Percentiles rank a stretch among this genome's conserved stretches.
These are phyloP conservation scores for Alectoris magna DNA, from an alignment of 2,797 vertebrate genomes.

Conservation along the genomic window DNA sequence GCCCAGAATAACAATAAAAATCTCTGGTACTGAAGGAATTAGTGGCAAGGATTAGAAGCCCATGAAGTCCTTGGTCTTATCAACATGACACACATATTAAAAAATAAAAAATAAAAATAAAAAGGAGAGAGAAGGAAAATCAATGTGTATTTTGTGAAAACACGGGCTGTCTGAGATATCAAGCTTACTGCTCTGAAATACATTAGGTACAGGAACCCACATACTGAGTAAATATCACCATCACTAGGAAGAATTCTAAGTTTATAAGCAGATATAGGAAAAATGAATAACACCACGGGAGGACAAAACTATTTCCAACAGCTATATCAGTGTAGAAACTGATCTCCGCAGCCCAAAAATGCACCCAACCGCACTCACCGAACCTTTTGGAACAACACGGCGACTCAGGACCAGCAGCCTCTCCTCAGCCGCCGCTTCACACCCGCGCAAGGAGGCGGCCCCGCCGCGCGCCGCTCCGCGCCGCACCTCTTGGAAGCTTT, in stretches of 20 bases:
- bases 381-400: fast-evolving
- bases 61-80: not conserved
- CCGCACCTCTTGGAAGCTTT: not conserved
- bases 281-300: fast-evolving
- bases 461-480: too few species aligned
- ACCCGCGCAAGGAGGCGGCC: too few species aligned
- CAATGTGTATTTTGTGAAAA: not conserved
- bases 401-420: fast-evolving
- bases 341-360: fast-evolving
- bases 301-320: not conserved
- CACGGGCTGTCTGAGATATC: not conserved
- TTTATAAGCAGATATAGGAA: not conserved
- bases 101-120: not conserved
- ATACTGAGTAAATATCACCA: not conserved
- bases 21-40: not conserved
- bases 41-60: not conserved
- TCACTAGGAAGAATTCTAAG: not conserved
- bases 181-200: not conserved
- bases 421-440: too few species aligned
- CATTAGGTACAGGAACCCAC: not conserved
- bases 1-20: not conserved
- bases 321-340: too few species aligned
- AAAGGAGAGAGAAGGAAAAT: not conserved
- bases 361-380: fast-evolving
- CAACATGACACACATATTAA: not conserved